These are phyloP conservation scores for Synergus itoensis DNA, from an alignment of 2,888 invertebrate genomes.

Conservation along the genomic window DNA sequence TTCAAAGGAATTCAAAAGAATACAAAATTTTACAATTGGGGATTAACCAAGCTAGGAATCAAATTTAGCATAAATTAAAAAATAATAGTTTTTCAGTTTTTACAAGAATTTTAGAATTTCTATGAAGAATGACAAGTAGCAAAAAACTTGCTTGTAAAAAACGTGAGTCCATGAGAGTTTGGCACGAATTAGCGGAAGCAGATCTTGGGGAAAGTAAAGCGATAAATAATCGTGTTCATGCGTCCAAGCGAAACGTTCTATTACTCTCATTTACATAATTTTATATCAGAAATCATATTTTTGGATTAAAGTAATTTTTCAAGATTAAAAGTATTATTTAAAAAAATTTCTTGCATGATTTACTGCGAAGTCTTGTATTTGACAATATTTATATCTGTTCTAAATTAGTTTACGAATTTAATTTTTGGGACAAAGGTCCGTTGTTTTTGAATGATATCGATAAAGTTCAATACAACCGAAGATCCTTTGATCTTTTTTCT, in stretches of 20 bases:
- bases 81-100: conserved; percentile 3
- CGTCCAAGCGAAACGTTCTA: background rate
- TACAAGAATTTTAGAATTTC: background rate
- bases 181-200: conserved; percentile 20
- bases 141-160: background rate
- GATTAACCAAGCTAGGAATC: background rate
- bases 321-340: background rate
- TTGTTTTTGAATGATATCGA: conserved; percentile 5
- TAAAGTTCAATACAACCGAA: conserved; percentile 4
- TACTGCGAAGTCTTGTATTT: too few species aligned
- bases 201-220: conserved; percentile 22
- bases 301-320: background rate
- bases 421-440: background rate
- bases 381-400: too few species aligned
- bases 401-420: too few species aligned
- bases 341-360: background rate
- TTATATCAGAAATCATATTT: background rate
- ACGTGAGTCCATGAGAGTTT: conserved; percentile 8
- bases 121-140: background rate
- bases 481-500: background rate
- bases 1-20: too few species aligned
- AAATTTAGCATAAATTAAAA: background rate
- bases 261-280: background rate
- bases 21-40: too few species aligned
- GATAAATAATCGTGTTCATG: conserved; percentile 5